Conservation (phyloP, 2,113 vertebrate genomes). For the Bettongia penicillata region DNA sequence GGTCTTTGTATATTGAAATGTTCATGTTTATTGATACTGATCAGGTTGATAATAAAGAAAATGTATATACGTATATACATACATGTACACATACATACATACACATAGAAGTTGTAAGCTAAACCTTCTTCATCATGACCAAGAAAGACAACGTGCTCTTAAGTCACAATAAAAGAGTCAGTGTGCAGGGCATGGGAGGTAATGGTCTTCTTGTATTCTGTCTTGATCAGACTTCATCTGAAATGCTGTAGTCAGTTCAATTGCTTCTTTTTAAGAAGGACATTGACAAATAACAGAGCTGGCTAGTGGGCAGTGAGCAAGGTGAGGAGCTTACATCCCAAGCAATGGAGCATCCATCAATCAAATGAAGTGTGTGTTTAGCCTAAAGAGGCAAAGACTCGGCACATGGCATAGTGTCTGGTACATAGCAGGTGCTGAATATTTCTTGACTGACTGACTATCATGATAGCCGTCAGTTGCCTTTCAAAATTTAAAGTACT, state of each 20-base stretch:
- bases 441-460: background rate
- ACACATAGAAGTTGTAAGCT: background rate
- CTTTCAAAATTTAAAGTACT: background rate
- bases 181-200: background rate
- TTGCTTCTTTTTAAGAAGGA: background rate
- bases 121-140: background rate
- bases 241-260: background rate
- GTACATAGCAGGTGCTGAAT: background rate
- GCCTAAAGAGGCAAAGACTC: background rate
- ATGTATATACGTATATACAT: background rate
- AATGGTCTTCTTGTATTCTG: background rate
- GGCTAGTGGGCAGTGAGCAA: background rate
- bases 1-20: background rate
- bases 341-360: background rate
- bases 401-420: too few relatives aligned
- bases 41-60: background rate
- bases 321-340: too few relatives aligned
- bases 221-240: background rate
- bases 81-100: too few relatives aligned
- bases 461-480: background rate
- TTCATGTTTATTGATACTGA: background rate
- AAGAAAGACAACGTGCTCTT: background rate
- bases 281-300: too few relatives aligned
- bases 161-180: background rate
- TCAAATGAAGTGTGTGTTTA: background rate